Base-by-base conservation (phyloP, 2,888 invertebrate species). In the Spicauda simplicius region DNA sequence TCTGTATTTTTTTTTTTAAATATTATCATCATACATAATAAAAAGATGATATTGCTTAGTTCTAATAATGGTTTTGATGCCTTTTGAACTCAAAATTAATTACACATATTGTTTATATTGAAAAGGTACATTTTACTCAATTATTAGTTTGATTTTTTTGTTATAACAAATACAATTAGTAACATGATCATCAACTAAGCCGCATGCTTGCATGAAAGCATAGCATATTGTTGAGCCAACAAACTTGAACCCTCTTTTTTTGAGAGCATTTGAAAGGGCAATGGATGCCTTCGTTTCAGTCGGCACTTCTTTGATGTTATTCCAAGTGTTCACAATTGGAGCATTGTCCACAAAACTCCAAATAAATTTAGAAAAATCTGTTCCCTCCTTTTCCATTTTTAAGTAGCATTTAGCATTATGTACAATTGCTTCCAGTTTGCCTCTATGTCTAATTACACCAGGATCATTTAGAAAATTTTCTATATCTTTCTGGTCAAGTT, bases 131-230 rank as follows among this genome's bases (percentile, higher is more conserved):
- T 25, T 25, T 25, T 25, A 25, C 25, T 25, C 5, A 25, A 25
- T 25, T 25, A 25, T 25, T 25, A 4, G 5, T 25, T 25, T 4
- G 25, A 4, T 4, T 5, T 25, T 25, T 25, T 25, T 25, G 25
- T 25, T 25, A 25, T 25, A 25, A 25, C 74, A 78, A 56, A 80
- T 64, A 80, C 91, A 91, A 56, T 72, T 76, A 53, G 68, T 52
- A 53, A 85, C 69, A 72, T 92, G 92, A 71, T 91, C 91, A 80
- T 91, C 85, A 2, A 92, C 84, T 70, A 92, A 79, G 14, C 92
- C 92, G 81, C 91, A 87, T 52, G 91, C 91, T 80, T 92, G 91
- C 91, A 91, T 91, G 73, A 90, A 91, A 53, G 91, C 87, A 78
- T 91, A 91, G 74, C 91, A 91, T 75, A 82, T 88, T 37, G 82